Percentiles rank a stretch among this genome's conserved stretches.
Conservation (phyloP, 2,113 vertebrate species). For the Macaca nemestrina region DNA sequence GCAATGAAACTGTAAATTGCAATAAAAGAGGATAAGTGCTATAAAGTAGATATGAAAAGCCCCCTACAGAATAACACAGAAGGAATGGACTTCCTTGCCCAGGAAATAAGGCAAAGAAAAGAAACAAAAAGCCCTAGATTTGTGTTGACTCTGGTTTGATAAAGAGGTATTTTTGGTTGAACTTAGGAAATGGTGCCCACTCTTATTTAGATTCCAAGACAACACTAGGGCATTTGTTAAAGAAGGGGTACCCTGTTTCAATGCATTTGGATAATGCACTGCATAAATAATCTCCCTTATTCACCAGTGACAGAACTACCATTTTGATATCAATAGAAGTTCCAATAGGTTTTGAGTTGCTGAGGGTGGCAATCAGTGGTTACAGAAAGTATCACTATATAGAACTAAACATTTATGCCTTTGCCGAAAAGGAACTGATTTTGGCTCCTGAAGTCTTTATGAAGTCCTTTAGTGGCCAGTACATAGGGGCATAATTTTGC, state of each 20-base stretch:
- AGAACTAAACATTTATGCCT: background rate
- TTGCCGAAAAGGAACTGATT: background rate
- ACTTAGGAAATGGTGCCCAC: background rate
- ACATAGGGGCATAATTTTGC: background rate
- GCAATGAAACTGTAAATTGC: background rate
- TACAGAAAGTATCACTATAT: background rate
- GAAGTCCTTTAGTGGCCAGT: background rate
- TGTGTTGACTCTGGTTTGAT: background rate
- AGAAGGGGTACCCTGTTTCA: fast-evolving
- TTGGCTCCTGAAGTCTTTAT: background rate
- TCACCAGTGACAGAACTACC: background rate
- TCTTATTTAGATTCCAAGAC: background rate
- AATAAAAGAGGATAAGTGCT: background rate
- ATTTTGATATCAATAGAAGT: background rate
- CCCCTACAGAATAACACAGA: background rate
- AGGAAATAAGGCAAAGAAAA: background rate
- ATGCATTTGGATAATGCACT: background rate
- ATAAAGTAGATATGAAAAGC: background rate
- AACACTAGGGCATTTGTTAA: background rate
- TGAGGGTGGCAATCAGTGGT: background rate
- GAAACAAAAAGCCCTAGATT: no score
- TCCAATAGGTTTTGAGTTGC: background rate
- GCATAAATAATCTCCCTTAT: background rate
- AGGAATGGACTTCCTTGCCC: background rate
- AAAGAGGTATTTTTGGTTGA: background rate